phyloP scores from a whole-genome alignment of 2,888 invertebrate species.

The Macaria liturata region DNA sequence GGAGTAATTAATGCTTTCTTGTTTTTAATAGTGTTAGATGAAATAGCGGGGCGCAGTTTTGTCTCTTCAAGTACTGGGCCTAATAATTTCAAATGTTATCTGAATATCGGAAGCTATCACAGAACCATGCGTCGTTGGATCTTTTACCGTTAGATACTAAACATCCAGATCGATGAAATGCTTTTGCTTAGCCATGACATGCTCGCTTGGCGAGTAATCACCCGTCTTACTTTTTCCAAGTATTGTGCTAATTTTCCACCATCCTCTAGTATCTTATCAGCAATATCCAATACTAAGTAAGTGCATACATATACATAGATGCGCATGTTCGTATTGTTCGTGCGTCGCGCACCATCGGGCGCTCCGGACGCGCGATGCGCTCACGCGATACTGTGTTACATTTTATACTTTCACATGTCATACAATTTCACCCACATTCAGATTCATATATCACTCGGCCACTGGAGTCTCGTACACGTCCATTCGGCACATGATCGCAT shows the following conservation, averaged over 20 bases:
- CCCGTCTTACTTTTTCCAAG: too few species aligned
- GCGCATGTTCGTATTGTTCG: slow-evolving; percentile 39
- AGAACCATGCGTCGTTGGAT: too few species aligned
- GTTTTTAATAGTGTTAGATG: background rate
- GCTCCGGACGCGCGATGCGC: slow-evolving; percentile 45
- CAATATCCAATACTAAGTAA: slow-evolving; percentile 25
- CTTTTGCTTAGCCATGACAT: too few species aligned
- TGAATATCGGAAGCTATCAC: background rate
- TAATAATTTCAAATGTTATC: background rate
- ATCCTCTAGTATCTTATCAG: slow-evolving; percentile 27
- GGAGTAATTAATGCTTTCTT: slow-evolving; percentile 10
- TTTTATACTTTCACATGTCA: slow-evolving; percentile 68
- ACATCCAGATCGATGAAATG: too few species aligned
- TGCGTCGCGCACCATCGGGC: slow-evolving; percentile 58
- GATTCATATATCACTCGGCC: slow-evolving; percentile 41
- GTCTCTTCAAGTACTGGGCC: too few species aligned
- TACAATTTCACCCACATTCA: slow-evolving; percentile 65
- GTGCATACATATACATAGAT: slow-evolving; percentile 28
- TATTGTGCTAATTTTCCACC: too few species aligned
- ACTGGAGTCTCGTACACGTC: slow-evolving; percentile 34
- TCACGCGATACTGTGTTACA: slow-evolving; percentile 41
- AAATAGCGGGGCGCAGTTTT: too few species aligned
- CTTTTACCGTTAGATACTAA: too few species aligned
- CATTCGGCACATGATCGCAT: slow-evolving; percentile 18
- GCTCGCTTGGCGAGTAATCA: too few species aligned